Percentiles rank a stretch among this genome's conserved stretches.
These are phyloP conservation scores for Menidia beryllina DNA, from an alignment of 2,113 vertebrate genomes.

Conservation along the genomic window DNA sequence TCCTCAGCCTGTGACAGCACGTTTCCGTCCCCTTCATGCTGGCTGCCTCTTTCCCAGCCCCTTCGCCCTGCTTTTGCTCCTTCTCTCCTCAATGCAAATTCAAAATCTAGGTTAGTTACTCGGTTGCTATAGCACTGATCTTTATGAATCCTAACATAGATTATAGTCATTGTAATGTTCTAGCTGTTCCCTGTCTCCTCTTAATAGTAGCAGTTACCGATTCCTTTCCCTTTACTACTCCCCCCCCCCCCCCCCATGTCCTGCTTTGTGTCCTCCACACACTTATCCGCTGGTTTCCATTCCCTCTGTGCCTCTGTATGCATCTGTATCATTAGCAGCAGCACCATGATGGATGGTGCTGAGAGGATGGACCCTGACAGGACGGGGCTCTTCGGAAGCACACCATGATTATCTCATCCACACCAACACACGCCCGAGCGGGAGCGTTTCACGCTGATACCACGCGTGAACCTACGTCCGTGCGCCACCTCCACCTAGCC, in stretches of 20 bases:
- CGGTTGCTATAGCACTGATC: constrained; percentile 40
- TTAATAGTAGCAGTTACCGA: constrained; percentile 17
- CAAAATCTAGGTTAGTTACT: constrained; percentile 42
- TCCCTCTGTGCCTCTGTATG: constrained; percentile 43
- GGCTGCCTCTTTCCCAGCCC: constrained; percentile 51
- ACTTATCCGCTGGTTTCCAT: constrained; percentile 1
- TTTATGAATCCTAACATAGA: constrained; percentile 24
- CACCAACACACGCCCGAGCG: constrained; percentile 1
- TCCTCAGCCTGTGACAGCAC: constrained; percentile 69
- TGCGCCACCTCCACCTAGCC: background rate
- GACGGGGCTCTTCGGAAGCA: constrained; percentile 56
- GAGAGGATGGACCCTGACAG: constrained; percentile 39
- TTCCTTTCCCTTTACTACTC: constrained; percentile 17
- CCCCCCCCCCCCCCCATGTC: background rate
- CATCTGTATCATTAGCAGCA: constrained; percentile 67
- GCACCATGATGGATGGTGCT: constrained; percentile 69
- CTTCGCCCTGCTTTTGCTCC: background rate
- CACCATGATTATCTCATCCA: constrained; percentile 60
- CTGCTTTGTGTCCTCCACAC: background rate
- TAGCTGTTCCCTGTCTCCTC: constrained; percentile 16
- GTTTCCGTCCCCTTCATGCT: constrained; percentile 71
- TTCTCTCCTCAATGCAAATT: constrained; percentile 40
- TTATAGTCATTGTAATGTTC: constrained; percentile 6
- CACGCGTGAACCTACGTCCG: background rate
- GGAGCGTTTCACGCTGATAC: background rate